Evolutionary conservation across 2,113 vertebrate species (phyloP), one percentile per base, ranked within the genome.

Genomic region (Cephalopterus ornatus): DNA sequence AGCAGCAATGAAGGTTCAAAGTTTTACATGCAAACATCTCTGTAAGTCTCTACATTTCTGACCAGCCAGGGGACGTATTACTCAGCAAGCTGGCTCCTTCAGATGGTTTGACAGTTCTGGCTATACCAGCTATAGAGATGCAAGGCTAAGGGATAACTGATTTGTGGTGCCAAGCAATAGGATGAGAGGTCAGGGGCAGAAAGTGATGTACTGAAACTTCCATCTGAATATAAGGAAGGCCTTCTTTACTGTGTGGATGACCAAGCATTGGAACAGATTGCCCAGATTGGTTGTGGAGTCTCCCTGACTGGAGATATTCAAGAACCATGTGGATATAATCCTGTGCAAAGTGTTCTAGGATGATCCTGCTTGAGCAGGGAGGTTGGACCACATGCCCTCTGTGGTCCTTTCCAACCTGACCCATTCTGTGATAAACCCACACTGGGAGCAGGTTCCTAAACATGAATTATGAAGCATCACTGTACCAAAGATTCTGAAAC

Each of bases 121-220:
- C 32, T 33, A 28, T 0, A 1, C 26, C 20, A 58, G 14, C 32
- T 52, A 5, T 0, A 33, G 46, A 37, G 37, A 71, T 14, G 19
- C 19, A 65, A 22, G 21, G 22, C 37, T 67, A 12, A 30, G 44
- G 58, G 37, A 37, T 21, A 47, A 32, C 30, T 19, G 46, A 8
- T 62, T 68, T 53, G 62, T 47, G 46, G 21, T 47, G 30, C 55
- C 39, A 35, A 32, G 39, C 63, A 62, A 32, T 2, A 41, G 71
- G 14, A 46, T 17, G 22, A 70, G 46, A 68, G 12, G 30, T 17
- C 41, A 62, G 0, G 1, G 62, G 55, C n/a, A 62, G 70, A 68
- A 53, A 32, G n/a, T 8, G n/a, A 68, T 1, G 1, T 11, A 22
- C 62, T 22, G 26, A 20, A 89, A 41, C 62, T 7, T 47, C 14